These are phyloP conservation scores for Deilephila elpenor DNA, from an alignment of 2,888 invertebrate species.

Conservation along the genomic window DNA sequence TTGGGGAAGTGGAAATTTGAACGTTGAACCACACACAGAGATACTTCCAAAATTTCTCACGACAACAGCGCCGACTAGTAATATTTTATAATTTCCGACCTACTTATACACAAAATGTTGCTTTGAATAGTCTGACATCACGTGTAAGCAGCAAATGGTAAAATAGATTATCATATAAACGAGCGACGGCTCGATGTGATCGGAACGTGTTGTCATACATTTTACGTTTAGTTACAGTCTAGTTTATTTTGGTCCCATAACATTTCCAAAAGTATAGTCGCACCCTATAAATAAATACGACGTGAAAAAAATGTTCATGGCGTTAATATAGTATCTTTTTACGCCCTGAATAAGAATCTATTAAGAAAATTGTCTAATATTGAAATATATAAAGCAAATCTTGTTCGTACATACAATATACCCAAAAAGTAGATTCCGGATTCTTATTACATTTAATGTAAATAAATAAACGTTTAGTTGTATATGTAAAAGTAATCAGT, in stretches of 20 bases:
- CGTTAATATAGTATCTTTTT: too few species aligned
- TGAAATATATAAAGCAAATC: too few species aligned
- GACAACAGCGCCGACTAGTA: neutral
- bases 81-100: slow-evolving; percentile 30
- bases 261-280: slow-evolving; percentile 27
- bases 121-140: slow-evolving; percentile 41
- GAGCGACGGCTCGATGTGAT: slow-evolving; percentile 43
- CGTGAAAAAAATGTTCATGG: too few species aligned
- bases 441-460: too few species aligned
- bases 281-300: too few species aligned
- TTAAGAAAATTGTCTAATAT: too few species aligned
- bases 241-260: slow-evolving; percentile 17
- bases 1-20: neutral
- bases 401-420: too few species aligned
- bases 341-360: too few species aligned
- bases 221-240: slow-evolving; percentile 18
- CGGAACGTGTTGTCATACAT: slow-evolving; percentile 41
- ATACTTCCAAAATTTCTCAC: neutral
- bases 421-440: too few species aligned
- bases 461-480: too few species aligned
- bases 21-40: neutral
- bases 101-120: slow-evolving; percentile 18
- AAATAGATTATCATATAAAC: slow-evolving; percentile 57
- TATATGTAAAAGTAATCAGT: too few species aligned
- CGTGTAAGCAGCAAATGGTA: slow-evolving; percentile 49